Conservation (phyloP, 2,797 vertebrate species). For the Acanthurus lineatus region DNA sequence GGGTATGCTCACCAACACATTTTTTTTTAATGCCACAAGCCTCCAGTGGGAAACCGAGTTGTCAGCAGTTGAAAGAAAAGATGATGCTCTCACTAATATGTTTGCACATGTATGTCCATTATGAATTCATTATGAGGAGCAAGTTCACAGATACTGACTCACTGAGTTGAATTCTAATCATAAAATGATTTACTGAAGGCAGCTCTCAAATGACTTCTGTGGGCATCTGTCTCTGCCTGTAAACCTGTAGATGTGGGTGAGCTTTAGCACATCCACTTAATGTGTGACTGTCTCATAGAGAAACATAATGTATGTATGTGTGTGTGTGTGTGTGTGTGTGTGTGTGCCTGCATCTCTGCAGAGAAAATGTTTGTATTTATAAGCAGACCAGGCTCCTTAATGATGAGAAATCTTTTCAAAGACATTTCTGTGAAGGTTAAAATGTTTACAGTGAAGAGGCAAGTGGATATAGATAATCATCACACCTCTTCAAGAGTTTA, state of each 20-base stretch:
- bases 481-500: conserved; percentile 1
- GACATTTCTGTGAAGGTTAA: neutral
- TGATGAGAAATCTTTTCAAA: conserved; percentile 46
- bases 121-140: conserved; percentile 46
- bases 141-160: conserved; percentile 51
- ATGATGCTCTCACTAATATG: conserved; percentile 26
- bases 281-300: conserved; percentile 22
- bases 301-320: conserved; percentile 10
- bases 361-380: conserved; percentile 25
- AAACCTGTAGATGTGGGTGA: conserved; percentile 29
- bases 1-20: conserved; percentile 52
- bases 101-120: conserved; percentile 45
- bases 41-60: conserved; percentile 16
- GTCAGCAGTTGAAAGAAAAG: conserved; percentile 32
- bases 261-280: conserved; percentile 12
- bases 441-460: conserved; percentile 30
- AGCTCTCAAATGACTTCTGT: conserved; percentile 10
- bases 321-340: conserved; percentile 8
- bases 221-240: conserved; percentile 4
- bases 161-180: conserved; percentile 40
- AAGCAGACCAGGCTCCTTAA: conserved; percentile 19
- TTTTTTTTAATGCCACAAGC: conserved; percentile 58
- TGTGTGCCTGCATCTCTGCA: conserved; percentile 1
- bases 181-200: conserved; percentile 40
- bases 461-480: conserved; percentile 8